Base-by-base conservation (phyloP, 64 coral and sea anemone species). In the Hydrozoanthus tunicans region DNA sequence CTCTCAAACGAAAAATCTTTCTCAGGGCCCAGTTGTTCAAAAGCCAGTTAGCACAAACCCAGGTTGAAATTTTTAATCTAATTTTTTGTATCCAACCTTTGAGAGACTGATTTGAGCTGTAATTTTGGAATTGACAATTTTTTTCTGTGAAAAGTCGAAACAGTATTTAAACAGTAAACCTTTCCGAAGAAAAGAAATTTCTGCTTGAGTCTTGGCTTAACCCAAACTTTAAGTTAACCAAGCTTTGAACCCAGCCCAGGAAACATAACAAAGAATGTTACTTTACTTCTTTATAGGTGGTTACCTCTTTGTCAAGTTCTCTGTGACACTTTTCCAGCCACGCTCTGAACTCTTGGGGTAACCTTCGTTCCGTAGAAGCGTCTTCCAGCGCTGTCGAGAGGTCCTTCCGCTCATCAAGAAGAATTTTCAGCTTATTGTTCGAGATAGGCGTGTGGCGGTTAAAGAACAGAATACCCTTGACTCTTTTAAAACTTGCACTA, bases 291-390 rank as follows among this genome's bases (percentile, higher is more conserved):
- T 9, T 66, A 63, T 2, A 53, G 11, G 6, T n/a, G 9, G 58
- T 66, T 73, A 96, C 94, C 81, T 96, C 94, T 77, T 96, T 96
- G 77, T 96, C 94, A 26, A 93, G 82, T 53, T 96, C 91, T 86
- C 82, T 90, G 51, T 96, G 94, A 51, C 94, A 96, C 80, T 93
- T 96, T 71, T 96, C 94, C 23, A 96, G 72, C 94, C 94, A 96
- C 4, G 94, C 25, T 11, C 82, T 82, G 51, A 96, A 96, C 52
- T 96, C 94, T 10, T 93, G 91, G 5, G 94, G 94, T 23, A 96
- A 73, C 24, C 91, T 70, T 15, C 94, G 81, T 14, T 96, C 94
- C 55, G 94, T 91, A 2, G 94, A 92, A 6, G 94, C 94, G 58
- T 96, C 94, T 91, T 96, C 94, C 14, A 96, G 89, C 3, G 94